Percentiles rank a stretch among this genome's conserved stretches.
Evolutionary conservation across 64 coral and sea anemone species (phyloP).

Genomic region (Platygyra sinensis): DNA sequence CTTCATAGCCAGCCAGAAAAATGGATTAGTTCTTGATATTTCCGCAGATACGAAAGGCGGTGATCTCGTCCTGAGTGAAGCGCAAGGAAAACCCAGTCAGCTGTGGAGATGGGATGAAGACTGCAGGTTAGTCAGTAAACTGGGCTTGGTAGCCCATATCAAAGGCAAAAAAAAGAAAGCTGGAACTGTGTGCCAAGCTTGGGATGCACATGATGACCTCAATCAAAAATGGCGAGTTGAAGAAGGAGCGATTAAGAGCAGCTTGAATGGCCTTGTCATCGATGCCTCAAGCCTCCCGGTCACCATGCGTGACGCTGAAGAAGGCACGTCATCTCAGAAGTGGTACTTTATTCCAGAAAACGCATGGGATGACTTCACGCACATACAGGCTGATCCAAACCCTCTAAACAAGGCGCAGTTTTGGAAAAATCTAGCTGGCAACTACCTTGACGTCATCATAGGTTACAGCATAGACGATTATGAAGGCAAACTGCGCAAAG

Average conservation of each 20-base stretch:
- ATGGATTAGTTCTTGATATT: not conserved
- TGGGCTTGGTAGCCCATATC: slow-evolving; percentile 6
- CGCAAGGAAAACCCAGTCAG: not conserved
- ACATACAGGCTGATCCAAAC: not conserved
- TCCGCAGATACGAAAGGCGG: not conserved
- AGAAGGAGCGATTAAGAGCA: slow-evolving; percentile 13
- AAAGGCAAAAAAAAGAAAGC: not conserved
- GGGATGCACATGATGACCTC: not conserved
- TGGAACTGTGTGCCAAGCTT: slow-evolving; percentile 2
- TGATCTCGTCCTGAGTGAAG: not conserved
- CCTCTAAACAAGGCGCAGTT: slow-evolving; percentile 17
- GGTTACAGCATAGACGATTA: slow-evolving; percentile 31
- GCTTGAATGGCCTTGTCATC: slow-evolving; percentile 6
- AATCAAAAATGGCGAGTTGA: slow-evolving; percentile 27
- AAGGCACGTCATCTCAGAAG: not conserved
- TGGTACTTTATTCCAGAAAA: slow-evolving; percentile 31
- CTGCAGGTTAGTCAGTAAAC: slow-evolving; percentile 28
- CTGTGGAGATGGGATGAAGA: slow-evolving; percentile 46
- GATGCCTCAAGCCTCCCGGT: not conserved
- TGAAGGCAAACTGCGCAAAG: not conserved
- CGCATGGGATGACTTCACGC: slow-evolving; percentile 20
- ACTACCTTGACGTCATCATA: slow-evolving; percentile 39
- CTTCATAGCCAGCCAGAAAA: not conserved
- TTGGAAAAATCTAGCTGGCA: slow-evolving; percentile 29
- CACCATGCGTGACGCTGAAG: not conserved